Evolutionary conservation across 2,797 vertebrate genomes (phyloP), one percentile per base, ranked within the genome.

Genomic region (Sebastiscus albofasciatus): DNA sequence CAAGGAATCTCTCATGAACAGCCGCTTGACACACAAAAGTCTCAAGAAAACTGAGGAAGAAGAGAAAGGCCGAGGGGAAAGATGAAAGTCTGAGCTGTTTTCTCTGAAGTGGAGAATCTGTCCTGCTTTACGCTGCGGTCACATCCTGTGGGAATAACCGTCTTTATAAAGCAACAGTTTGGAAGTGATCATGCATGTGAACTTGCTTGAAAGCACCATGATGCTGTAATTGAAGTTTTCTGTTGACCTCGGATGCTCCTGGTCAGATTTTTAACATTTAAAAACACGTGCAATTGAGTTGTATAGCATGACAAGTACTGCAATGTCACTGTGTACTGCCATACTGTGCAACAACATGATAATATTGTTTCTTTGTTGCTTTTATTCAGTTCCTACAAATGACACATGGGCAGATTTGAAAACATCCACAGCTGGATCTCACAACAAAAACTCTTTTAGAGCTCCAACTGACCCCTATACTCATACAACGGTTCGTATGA

Each of bases 81-180:
- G 56, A 76, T 81, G 24, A 81, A 85, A 89, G 73, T 24, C 0
- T 4, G n/a, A 8, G 27, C 34, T 69, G 55, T 52, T n/a, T 49
- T 55, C 33, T 79, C 67, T 75, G 60, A 55, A 27, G 68, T 34
- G 60, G 56, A 81, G 76, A 54, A 64, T 86, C 61, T 62, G 77
- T 81, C 68, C 71, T 39, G 61, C 46, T 69, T 85, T 72, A 69
- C 9, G 27, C 77, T 82, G 80, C 4, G 72, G 79, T 76, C 78
- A 59, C 78, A 67, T 88, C 80, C 80, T 82, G 75, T 74, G 80
- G 75, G 67, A 76, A 75, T 49, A 56, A 72, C 9, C 8, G 8
- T 54, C 82, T 70, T 56, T 29, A 62, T 29, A 69, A 69, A 65
- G 79, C 60, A 66, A 34, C 66, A 60, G 34, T 77, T 72, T 64